Conservation (phyloP, 2,113 vertebrate species). For the Leptobrachium leishanense region DNA sequence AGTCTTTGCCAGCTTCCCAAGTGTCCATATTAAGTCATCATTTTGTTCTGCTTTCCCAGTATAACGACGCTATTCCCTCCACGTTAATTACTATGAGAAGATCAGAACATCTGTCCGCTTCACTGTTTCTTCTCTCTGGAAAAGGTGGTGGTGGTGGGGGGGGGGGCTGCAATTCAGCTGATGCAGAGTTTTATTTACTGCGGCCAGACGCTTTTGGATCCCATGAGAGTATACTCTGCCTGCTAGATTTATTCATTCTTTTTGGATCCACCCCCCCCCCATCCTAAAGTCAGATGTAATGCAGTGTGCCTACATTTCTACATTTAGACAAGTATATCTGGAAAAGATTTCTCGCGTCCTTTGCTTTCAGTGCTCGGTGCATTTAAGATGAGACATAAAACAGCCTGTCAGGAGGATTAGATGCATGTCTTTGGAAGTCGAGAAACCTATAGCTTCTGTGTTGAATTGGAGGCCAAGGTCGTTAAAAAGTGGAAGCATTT, state of each 20-base stretch:
- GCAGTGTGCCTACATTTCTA: not conserved
- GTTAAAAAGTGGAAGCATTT: no score
- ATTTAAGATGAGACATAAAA: conserved; percentile 17
- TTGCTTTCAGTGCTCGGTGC: not conserved
- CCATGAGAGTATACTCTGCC: conserved; percentile 22
- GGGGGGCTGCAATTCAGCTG: conserved; percentile 20
- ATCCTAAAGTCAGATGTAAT: conserved; percentile 12
- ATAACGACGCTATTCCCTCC: conserved; percentile 21
- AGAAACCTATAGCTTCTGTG: conserved; percentile 5
- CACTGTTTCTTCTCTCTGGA: conserved; percentile 8
- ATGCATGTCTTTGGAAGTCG: conserved; percentile 3
- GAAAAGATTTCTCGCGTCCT: not conserved
- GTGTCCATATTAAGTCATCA: conserved; percentile 19
- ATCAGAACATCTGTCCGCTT: conserved; percentile 37
- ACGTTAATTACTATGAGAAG: conserved; percentile 31
- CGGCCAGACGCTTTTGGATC: conserved; percentile 27
- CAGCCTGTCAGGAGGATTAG: not conserved
- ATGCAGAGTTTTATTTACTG: conserved; percentile 37
- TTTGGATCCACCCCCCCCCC: not conserved
- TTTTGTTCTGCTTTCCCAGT: conserved; percentile 16
- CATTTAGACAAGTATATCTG: not conserved
- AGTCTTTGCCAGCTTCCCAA: not conserved
- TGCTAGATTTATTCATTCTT: conserved; percentile 38
- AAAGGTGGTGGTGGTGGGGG: not conserved
- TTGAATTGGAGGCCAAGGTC: conserved; percentile 11